A percentile compares a stretch with the other conserved stretches of the same genome.
Conservation (phyloP, 1,140 invertebrate species). For the Pogonomyrmex californicus region DNA sequence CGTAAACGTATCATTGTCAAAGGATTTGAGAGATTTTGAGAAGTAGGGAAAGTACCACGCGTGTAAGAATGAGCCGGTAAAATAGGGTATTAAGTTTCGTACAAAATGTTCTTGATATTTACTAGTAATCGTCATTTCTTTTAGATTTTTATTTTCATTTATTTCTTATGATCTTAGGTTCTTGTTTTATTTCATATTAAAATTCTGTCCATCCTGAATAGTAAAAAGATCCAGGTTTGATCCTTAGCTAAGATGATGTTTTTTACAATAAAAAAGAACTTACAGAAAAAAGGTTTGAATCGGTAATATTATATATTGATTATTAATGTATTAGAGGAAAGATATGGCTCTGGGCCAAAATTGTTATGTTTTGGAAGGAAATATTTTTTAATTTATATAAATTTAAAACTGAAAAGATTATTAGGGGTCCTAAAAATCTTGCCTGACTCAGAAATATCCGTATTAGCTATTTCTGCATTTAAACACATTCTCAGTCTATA, state of each 20-base stretch:
- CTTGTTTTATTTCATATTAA: neutral
- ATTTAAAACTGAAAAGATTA: too few relatives aligned
- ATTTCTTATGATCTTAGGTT: neutral
- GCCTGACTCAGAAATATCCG: too few relatives aligned
- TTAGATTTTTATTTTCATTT: neutral
- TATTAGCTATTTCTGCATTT: too few relatives aligned
- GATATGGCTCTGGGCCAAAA: too few relatives aligned
- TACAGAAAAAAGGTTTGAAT: too few relatives aligned
- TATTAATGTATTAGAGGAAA: too few relatives aligned
- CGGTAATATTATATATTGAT: too few relatives aligned
- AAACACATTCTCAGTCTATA: too few relatives aligned
- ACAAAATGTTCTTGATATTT: conserved; percentile 47
- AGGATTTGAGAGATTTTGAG: conserved; percentile 82
- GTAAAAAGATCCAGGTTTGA: too few relatives aligned
- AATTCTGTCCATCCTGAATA: neutral
- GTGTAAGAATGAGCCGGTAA: neutral
- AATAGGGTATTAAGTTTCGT: conserved; percentile 56
- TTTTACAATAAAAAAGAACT: neutral
- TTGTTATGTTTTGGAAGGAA: too few relatives aligned
- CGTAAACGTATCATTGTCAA: conserved; percentile 83
- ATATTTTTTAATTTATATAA: too few relatives aligned
- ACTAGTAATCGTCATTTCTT: conserved; percentile 23
- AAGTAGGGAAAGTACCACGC: conserved; percentile 6
- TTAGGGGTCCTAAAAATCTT: too few relatives aligned
- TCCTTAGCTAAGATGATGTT: neutral